Percentiles rank a stretch among this genome's conserved stretches.
Conservation (phyloP, 2,797 vertebrate genomes). For the Tachyglossus aculeatus region DNA sequence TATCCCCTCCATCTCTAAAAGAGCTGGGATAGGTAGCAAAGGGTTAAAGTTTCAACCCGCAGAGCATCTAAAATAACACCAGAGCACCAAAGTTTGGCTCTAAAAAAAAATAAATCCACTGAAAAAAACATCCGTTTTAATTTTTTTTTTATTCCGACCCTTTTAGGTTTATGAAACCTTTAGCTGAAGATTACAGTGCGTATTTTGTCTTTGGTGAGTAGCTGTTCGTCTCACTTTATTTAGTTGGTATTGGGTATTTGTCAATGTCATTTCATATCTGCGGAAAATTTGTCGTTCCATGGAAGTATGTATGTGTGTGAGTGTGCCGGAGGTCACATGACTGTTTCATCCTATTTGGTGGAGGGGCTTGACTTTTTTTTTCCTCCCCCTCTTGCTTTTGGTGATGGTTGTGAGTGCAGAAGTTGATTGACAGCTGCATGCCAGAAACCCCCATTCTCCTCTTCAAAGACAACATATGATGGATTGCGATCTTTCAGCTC, state of each 20-base stretch:
- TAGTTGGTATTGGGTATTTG: conserved; percentile 83
- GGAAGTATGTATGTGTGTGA: conserved; percentile 76
- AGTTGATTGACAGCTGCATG: conserved; percentile 87
- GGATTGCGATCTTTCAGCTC: conserved; percentile 83
- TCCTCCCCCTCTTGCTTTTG: conserved; percentile 80
- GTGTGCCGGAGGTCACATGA: conserved; percentile 83
- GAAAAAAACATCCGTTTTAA: conserved; percentile 56
- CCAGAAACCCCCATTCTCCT: conserved; percentile 82
- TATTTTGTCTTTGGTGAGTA: conserved; percentile 74
- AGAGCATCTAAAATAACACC: conserved; percentile 62
- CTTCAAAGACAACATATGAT: conserved; percentile 86
- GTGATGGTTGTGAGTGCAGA: conserved; percentile 84
- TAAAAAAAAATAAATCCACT: conserved; percentile 52
- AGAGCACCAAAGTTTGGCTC: no score
- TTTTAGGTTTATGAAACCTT: conserved; percentile 69
- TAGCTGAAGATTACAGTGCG: conserved; percentile 70
- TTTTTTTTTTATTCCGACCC: no score
- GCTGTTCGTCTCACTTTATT: conserved; percentile 83
- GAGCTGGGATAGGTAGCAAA: background rate
- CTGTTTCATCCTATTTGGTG: conserved; percentile 83
- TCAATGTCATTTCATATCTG: conserved; percentile 85
- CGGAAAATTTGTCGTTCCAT: conserved; percentile 80
- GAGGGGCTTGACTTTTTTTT: conserved; percentile 82
- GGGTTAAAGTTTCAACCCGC: conserved; percentile 58
- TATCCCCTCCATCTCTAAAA: background rate